A percentile compares a stretch with the other conserved stretches of the same genome.
These are phyloP conservation scores for Xylocopa sonorina DNA, from an alignment of 1,140 invertebrate genomes.

Conservation along the genomic window DNA sequence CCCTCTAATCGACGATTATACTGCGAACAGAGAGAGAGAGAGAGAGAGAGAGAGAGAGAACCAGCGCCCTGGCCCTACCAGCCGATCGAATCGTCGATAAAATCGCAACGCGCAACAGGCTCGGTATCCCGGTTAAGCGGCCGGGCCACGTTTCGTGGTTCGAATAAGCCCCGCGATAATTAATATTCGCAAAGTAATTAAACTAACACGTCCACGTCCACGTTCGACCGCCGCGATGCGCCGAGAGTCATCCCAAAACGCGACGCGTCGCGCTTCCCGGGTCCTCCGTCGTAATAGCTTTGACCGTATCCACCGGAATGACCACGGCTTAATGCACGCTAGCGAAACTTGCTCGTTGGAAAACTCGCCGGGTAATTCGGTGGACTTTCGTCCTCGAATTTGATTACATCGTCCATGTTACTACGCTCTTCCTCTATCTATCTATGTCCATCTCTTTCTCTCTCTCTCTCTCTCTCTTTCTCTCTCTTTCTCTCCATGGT, in stretches of 20 bases:
- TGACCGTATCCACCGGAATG: conserved; percentile 2
- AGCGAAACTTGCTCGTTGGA: neutral
- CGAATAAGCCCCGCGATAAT: conserved; percentile 26
- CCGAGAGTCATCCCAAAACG: neutral
- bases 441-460: too few relatives aligned
- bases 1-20: neutral
- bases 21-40: too few relatives aligned
- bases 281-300: neutral
- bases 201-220: conserved; percentile 1
- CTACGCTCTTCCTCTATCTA: neutral
- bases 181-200: conserved; percentile 46
- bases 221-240: neutral
- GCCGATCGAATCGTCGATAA: conserved; percentile 29
- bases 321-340: conserved; percentile 5
- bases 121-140: neutral
- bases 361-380: conserved; percentile 16
- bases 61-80: too few relatives aligned
- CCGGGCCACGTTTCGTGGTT: neutral
- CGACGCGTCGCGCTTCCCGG: neutral
- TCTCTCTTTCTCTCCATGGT: neutral
- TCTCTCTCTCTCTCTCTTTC: neutral
- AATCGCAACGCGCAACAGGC: conserved; percentile 41
- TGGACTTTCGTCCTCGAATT: neutral
- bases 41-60: too few relatives aligned
- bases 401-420: neutral